These are phyloP conservation scores for Gnathochromis pfefferi DNA, from an alignment of 2,113 vertebrate species.

Conservation along the genomic window DNA sequence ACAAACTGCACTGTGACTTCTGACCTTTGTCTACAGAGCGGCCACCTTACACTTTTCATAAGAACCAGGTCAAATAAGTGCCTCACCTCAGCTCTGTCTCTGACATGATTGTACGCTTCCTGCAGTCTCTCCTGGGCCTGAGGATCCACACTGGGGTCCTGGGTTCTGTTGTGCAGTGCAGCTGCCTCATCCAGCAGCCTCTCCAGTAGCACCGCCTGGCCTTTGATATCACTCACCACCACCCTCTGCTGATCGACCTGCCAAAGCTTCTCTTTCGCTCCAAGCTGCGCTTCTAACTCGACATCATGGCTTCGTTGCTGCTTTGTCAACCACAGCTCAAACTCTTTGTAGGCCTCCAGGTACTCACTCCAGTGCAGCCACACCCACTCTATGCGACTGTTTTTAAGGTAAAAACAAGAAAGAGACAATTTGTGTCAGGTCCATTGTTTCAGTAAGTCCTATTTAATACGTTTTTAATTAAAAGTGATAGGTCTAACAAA, in stretches of 20 bases:
- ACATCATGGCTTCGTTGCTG: conserved; percentile 74
- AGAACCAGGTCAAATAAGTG: neutral
- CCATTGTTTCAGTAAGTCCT: neutral
- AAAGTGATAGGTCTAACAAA: neutral
- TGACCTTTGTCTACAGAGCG: neutral
- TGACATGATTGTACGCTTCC: conserved; percentile 74
- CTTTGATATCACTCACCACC: conserved; percentile 72
- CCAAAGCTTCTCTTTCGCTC: conserved; percentile 88
- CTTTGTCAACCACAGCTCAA: conserved; percentile 79
- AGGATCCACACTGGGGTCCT: conserved; percentile 83
- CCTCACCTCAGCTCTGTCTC: conserved; percentile 78
- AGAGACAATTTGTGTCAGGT: neutral
- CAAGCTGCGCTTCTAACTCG: conserved; percentile 80
- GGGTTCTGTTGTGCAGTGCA: conserved; percentile 78
- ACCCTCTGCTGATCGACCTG: conserved; percentile 83
- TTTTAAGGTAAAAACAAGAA: neutral
- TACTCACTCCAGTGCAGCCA: conserved; percentile 97
- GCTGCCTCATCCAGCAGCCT: conserved; percentile 85
- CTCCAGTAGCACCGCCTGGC: conserved; percentile 77
- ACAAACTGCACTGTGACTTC: neutral
- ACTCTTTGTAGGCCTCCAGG: conserved; percentile 84
- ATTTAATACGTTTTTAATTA: neutral
- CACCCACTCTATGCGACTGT: conserved; percentile 95
- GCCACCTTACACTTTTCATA: neutral
- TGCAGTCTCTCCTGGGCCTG: conserved; percentile 77